Evolutionary conservation across 2,797 vertebrate genomes (phyloP).

Genomic region (Chromis chromis): DNA sequence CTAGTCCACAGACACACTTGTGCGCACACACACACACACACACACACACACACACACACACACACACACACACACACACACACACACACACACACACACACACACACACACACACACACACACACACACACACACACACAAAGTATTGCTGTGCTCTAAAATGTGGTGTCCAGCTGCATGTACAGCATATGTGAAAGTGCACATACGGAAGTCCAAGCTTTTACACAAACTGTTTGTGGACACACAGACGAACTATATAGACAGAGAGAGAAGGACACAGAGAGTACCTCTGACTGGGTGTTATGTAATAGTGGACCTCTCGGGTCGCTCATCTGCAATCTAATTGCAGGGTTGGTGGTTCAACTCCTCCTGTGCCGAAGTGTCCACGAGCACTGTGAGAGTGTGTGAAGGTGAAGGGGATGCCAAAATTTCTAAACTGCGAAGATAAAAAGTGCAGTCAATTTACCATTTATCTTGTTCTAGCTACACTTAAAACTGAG

Average conservation of each 20-base stretch:
- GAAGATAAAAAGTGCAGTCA: no score
- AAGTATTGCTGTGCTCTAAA: constrained; percentile 17
- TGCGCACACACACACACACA: constrained; percentile 22
- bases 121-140: no score
- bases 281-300: constrained; percentile 31
- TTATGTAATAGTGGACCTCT: constrained; percentile 62
- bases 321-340: constrained; percentile 33
- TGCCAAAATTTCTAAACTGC: no score
- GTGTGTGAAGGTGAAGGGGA: no score
- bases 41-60: constrained; percentile 47
- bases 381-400: no score
- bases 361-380: no score
- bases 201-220: constrained; percentile 1
- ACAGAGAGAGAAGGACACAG: neutral
- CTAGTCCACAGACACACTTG: constrained; percentile 66
- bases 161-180: constrained; percentile 47
- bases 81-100: constrained; percentile 31
- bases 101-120: no score
- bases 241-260: constrained; percentile 9
- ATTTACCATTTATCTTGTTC: no score
- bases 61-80: constrained; percentile 23
- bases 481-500: no score
- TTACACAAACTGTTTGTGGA: constrained; percentile 40
- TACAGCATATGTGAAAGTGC: constrained; percentile 2
- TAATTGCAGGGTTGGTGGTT: no score